Evolutionary conservation across 1,140 invertebrate genomes (phyloP), one percentile per base, ranked within the genome.

Genomic region (Tetramorium alpestre): DNA sequence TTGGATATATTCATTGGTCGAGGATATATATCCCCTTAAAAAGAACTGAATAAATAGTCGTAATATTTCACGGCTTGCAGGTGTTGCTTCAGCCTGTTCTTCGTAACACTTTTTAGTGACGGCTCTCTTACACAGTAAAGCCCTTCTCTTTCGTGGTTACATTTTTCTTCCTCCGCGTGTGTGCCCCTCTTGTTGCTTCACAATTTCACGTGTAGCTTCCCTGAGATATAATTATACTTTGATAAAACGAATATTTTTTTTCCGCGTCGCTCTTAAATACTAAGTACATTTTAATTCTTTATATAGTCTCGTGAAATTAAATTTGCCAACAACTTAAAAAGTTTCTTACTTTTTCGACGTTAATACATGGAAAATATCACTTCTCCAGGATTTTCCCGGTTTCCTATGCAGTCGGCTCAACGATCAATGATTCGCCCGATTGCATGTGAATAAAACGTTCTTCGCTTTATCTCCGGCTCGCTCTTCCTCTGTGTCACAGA

Each of bases 41-140:
- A 84, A 84, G 69, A 75, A 75, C 54, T n/a, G 67, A 84, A 84
- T 84, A 84, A 84, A 84, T 84, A 84, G 69, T 47, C 80, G 80
- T 84, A 84, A 84, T 84, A 84, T 84, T 84, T 84, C 80, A 84
- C 69, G 41, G 54, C 54, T 49, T 49, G 80, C 80, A 73, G 69
- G 69, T 73, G 80, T 84, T 75, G 80, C 80, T 84, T 33, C 80
- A 47, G 54, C 67, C 44, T 44, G 69, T 84, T 82, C 41, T 72
- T 72, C 67, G 38, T 73, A 69, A 73, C 51, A 70, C 54, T 73
- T 84, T 84, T 84, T 84, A 82, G 80, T 22, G 67, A 82, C 67
- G 67, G 67, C 51, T 73, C 80, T 58, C 69, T 82, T 82, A 82
- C 78, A 81, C 64, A 56, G 80, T 56, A 60, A 84, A 75, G 69